Percentiles rank a stretch among this genome's conserved stretches.
Evolutionary conservation across 2,797 vertebrate genomes (phyloP).

Genomic region (Somateria mollissima): DNA sequence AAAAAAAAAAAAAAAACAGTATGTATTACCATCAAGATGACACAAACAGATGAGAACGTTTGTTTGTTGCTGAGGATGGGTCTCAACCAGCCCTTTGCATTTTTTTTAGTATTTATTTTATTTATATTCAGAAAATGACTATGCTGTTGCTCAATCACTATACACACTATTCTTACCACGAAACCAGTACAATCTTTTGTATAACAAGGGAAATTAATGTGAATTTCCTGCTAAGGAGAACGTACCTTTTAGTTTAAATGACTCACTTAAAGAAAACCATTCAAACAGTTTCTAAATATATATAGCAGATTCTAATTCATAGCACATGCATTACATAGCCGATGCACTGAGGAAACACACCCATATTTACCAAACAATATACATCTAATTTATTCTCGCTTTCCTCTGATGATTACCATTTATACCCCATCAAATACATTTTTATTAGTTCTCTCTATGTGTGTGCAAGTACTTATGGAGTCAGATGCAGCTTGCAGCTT

Average conservation of each 20-base stretch:
- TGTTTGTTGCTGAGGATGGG: not conserved
- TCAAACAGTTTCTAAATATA: not conserved
- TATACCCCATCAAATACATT: not conserved
- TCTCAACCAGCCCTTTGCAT: not conserved
- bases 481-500: not conserved
- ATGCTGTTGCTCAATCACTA: not conserved
- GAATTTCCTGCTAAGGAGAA: not conserved
- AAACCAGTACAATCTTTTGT: not conserved
- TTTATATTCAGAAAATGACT: not conserved
- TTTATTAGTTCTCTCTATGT: not conserved
- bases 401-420: not conserved
- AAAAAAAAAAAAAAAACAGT: accelerated
- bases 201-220: not conserved
- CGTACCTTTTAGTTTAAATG: not conserved
- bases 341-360: not conserved
- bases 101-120: not conserved
- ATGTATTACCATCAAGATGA: not conserved
- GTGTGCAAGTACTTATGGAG: not conserved
- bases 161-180: not conserved
- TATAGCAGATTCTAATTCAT: not conserved
- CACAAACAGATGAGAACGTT: not conserved
- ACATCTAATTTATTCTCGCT: not conserved
- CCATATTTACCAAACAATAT: not conserved
- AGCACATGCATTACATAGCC: not conserved
- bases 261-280: not conserved